phyloP scores from a whole-genome alignment of 2,797 vertebrate species.

The Pangasius djambal region DNA sequence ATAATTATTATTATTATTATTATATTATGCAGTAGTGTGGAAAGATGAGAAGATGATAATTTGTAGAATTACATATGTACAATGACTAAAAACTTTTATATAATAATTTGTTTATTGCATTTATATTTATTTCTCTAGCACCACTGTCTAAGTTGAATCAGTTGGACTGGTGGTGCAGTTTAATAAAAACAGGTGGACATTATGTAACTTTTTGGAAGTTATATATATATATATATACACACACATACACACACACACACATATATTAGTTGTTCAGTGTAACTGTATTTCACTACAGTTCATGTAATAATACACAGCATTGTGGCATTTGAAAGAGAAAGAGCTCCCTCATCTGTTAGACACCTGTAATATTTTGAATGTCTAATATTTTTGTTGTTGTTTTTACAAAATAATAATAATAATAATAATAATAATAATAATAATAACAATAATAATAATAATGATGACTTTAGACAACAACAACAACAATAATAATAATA shows the following conservation, averaged over 20 bases:
- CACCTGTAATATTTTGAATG: background rate
- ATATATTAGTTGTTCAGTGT: too few relatives aligned
- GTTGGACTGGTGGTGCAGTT: background rate
- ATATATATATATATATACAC: too few relatives aligned
- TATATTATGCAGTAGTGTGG: background rate
- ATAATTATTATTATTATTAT: background rate
- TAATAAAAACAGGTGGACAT: background rate
- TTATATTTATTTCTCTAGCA: background rate
- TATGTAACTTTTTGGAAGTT: background rate
- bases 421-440: background rate
- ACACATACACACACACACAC: too few relatives aligned
- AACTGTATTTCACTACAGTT: background rate
- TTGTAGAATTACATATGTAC: background rate
- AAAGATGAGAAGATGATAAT: background rate
- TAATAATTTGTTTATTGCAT: background rate
- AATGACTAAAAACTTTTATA: background rate
- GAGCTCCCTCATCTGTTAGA: conserved; percentile 6
- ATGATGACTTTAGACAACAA: background rate
- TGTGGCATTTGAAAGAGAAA: background rate
- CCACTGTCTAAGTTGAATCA: background rate
- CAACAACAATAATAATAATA: too few relatives aligned
- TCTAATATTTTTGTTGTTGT: background rate
- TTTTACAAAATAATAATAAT: background rate
- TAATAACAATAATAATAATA: background rate
- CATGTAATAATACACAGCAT: background rate